phyloP scores from a whole-genome alignment of 2,797 vertebrate species.

The Acanthurus tractus region DNA sequence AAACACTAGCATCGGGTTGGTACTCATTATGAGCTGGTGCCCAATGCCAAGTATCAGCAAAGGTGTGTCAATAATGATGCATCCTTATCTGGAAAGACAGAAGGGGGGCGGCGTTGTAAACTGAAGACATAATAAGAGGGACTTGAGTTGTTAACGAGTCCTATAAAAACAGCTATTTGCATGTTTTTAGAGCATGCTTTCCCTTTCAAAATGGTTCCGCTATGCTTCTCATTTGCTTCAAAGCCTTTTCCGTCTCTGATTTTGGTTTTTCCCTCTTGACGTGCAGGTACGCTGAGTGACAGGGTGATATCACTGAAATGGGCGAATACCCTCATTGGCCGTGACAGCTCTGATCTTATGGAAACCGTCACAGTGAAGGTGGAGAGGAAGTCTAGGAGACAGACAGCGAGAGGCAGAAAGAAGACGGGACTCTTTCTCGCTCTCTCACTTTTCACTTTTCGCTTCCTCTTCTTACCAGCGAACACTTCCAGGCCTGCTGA shows the following conservation, averaged over 20 bases:
- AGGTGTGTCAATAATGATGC: no score
- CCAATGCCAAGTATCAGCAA: no score
- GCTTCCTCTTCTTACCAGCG: slow-evolving; percentile 14
- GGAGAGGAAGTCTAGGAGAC: slow-evolving; percentile 16
- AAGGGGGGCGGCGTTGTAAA: background rate
- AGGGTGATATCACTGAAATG: slow-evolving; percentile 20
- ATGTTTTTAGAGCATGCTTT: slow-evolving; percentile 11
- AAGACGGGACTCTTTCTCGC: background rate
- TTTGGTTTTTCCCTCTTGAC: slow-evolving; percentile 19
- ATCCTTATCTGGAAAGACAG: background rate
- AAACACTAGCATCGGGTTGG: no score
- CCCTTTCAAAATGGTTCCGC: slow-evolving; percentile 12
- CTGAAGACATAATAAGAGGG: background rate
- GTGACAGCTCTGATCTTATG: slow-evolving; percentile 46
- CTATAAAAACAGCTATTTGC: slow-evolving; percentile 26
- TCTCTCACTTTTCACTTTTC: slow-evolving; percentile 15
- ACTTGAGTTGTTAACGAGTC: slow-evolving; percentile 5
- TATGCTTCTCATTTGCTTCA: slow-evolving; percentile 27
- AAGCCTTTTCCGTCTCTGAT: slow-evolving; percentile 14
- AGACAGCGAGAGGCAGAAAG: background rate
- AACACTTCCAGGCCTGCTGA: slow-evolving; percentile 44
- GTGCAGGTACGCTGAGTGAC: slow-evolving; percentile 26
- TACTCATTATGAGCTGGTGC: no score
- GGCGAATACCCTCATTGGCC: slow-evolving; percentile 30
- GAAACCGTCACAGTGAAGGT: slow-evolving; percentile 28